Evolutionary conservation across 2,797 vertebrate species (phyloP).

Genomic region (Brachymystax lenok): DNA sequence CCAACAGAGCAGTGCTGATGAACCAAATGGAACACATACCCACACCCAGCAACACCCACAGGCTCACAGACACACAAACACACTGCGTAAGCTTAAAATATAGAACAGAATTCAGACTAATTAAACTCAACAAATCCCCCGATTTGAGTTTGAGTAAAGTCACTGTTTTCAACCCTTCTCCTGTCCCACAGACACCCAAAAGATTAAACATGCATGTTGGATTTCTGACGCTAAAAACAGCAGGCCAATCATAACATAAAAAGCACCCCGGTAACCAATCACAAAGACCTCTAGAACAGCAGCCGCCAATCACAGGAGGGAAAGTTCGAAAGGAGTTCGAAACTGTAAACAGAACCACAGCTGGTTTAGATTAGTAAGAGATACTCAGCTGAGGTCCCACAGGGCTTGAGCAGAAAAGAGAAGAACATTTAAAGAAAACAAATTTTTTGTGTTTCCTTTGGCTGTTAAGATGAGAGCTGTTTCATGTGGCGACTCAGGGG

Average conservation of each 20-base stretch:
- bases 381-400: not conserved
- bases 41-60: too few species aligned
- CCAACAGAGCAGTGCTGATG: too few species aligned
- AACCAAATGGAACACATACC: too few species aligned
- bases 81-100: too few species aligned
- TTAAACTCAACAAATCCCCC: too few species aligned
- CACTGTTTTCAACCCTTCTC: too few species aligned
- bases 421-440: not conserved
- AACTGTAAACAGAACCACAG: not conserved
- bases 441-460: not conserved
- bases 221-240: slow-evolving; percentile 1
- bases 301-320: not conserved
- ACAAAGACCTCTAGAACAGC: not conserved
- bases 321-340: not conserved
- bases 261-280: slow-evolving; percentile 2
- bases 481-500: not conserved
- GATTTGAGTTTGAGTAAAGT: too few species aligned
- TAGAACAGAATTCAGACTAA: too few species aligned
- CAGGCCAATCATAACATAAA: slow-evolving; percentile 8
- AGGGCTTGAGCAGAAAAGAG: not conserved
- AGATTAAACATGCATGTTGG: not conserved
- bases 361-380: slow-evolving; percentile 13
- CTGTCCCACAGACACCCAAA: slow-evolving; percentile 8
- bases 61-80: too few species aligned
- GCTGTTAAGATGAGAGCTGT: not conserved